Base-by-base conservation (phyloP, 2,888 invertebrate species). In the Polyommatus icarus region DNA sequence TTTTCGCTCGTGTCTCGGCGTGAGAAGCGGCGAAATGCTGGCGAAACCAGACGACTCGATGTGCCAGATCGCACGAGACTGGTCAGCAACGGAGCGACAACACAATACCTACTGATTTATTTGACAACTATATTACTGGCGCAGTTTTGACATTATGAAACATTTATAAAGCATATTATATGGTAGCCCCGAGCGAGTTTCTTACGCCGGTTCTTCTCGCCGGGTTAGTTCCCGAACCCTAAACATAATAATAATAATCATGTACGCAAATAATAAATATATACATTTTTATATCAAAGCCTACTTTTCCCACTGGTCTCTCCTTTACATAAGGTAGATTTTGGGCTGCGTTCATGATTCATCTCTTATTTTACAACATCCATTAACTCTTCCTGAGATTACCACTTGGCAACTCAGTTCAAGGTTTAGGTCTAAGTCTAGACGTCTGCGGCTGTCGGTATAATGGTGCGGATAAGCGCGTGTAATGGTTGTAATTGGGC, bases 401-500 rank as follows among this genome's bases (percentile, higher is more conserved):
- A n/a, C n/a, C n/a, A n/a, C n/a, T n/a, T n/a, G n/a, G 54, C 54
- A 59, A n/a, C 59, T n/a, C 10, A 15, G 67, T 67, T 67, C 67
- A 18, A 67, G 29, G 67, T 32, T 29, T 18, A 24, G 24, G 12
- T 24, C 20, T 20, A 24, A 29, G 67, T 67, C 29, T 67, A 67
- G 67, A 67, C 67, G 29, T 24, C 24, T 24, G 15, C 18, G 24
- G 29, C 67, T 24, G 5, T 5, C 67, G 1, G 67, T 32, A 32
- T 67, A 67, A 67, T 67, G 18, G 67, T 67, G 61, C 86, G 88
- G 88, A 89, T 90, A 91, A 91, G 90, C 90, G 89, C 85, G 88
- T 85, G 91, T 92, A 54, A 54, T 89, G 89, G 85, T 84, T 87
- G 87, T 89, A 87, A 87, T 87, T 88, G 87, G 50, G 75, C 57